These are phyloP conservation scores for Ennomos quercinarius DNA, from an alignment of 2,888 invertebrate species.

Conservation along the genomic window DNA sequence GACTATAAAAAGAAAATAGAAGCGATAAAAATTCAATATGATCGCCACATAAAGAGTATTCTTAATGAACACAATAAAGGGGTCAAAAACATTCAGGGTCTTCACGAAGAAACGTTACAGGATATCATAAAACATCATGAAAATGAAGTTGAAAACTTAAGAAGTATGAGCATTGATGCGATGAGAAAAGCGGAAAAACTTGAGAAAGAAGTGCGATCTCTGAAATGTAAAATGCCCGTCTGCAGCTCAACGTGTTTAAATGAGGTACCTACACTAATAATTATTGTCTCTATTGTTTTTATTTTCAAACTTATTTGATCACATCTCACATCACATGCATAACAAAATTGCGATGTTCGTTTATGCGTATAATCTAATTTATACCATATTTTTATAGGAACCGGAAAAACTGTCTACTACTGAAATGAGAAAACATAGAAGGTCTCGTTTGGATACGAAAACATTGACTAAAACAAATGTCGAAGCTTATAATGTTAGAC, in stretches of 20 bases:
- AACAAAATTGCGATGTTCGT: no score
- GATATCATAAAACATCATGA: slow-evolving; percentile 79
- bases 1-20: slow-evolving; percentile 73
- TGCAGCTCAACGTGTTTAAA: slow-evolving; percentile 44
- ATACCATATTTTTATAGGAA: slow-evolving; percentile 49
- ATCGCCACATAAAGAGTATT: slow-evolving; percentile 80
- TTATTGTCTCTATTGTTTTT: no score
- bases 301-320: no score
- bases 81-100: slow-evolving; percentile 81
- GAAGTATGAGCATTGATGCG: slow-evolving; percentile 77
- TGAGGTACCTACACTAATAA: slow-evolving; percentile 60
- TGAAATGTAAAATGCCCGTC: slow-evolving; percentile 57
- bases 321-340: no score
- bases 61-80: slow-evolving; percentile 82
- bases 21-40: slow-evolving; percentile 82
- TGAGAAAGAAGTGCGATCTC: slow-evolving; percentile 66
- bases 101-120: slow-evolving; percentile 81
- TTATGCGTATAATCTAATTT: no score
- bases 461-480: slow-evolving; percentile 70
- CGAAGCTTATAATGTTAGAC: slow-evolving; percentile 70
- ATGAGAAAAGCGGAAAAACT: slow-evolving; percentile 73
- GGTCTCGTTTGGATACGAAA: slow-evolving; percentile 51
- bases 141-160: slow-evolving; percentile 79
- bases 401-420: slow-evolving; percentile 55
- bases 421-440: slow-evolving; percentile 56